These are phyloP conservation scores for Crypturellus undulatus DNA, from an alignment of 2,113 vertebrate genomes.

Conservation along the genomic window DNA sequence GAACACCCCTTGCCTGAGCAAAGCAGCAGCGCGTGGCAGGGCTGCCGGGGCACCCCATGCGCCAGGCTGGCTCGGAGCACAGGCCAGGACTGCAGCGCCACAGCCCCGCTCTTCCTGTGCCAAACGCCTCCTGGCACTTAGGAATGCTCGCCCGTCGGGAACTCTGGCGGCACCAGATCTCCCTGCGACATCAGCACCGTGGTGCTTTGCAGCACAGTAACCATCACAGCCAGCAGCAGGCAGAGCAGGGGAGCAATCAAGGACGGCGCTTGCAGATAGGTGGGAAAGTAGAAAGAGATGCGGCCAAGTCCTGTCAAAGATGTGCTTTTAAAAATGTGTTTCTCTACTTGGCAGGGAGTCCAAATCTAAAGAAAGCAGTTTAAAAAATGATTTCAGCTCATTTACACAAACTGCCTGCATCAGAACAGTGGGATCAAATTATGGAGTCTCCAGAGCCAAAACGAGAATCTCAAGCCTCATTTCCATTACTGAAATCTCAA, in stretches of 20 bases:
- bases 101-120: not conserved
- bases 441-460: slow-evolving; percentile 55
- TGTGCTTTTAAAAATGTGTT: slow-evolving; percentile 30
- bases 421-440: slow-evolving; percentile 50
- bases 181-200: not conserved
- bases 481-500: slow-evolving; percentile 56
- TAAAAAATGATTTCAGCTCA: slow-evolving; percentile 39
- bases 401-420: slow-evolving; percentile 52
- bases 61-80: slow-evolving; percentile 4
- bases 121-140: not conserved
- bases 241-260: slow-evolving; percentile 1
- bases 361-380: slow-evolving; percentile 53
- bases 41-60: not conserved
- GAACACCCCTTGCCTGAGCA: no score
- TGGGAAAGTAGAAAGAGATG: slow-evolving; percentile 35
- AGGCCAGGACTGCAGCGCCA: not conserved
- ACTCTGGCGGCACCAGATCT: slow-evolving; percentile 19
- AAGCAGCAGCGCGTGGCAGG: not conserved
- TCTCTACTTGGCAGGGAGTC: slow-evolving; percentile 45
- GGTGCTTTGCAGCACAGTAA: not conserved
- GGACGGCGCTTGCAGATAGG: slow-evolving; percentile 37
- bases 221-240: not conserved
- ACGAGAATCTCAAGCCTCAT: slow-evolving; percentile 5
- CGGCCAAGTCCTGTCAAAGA: slow-evolving; percentile 53
- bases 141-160: slow-evolving; percentile 14